These are phyloP conservation scores for Pseudochirops cupreus DNA, from an alignment of 2,797 vertebrate species.

Conservation along the genomic window DNA sequence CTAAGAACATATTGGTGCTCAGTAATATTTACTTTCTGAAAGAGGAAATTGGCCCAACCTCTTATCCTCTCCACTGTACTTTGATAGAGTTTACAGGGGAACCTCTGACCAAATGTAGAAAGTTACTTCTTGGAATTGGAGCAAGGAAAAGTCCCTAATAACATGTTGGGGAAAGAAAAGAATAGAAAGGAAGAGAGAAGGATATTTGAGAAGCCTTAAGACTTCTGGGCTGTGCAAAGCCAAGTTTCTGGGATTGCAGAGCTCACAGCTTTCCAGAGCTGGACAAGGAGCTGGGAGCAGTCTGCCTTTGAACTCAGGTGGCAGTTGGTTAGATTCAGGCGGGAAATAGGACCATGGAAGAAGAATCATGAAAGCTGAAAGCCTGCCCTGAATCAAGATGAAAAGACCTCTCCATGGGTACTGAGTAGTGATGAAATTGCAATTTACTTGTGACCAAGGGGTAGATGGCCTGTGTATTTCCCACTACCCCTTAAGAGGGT, in stretches of 20 bases:
- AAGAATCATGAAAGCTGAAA: no score
- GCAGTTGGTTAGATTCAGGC: no score
- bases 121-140: background rate
- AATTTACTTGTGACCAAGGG: no score
- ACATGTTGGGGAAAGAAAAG: background rate
- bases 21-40: background rate
- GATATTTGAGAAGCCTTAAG: background rate
- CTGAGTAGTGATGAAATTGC: no score
- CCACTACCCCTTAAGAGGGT: no score
- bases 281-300: no score
- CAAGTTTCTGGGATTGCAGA: background rate
- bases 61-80: background rate
- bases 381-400: no score
- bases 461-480: no score
- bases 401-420: no score
- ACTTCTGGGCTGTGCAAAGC: background rate
- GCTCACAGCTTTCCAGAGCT: no score
- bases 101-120: background rate
- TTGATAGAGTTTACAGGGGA: background rate
- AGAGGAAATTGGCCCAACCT: background rate
- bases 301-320: no score
- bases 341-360: no score
- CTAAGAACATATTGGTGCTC: background rate
- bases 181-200: background rate
- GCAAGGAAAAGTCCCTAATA: background rate